Percentiles rank a stretch among this genome's conserved stretches.
These are phyloP conservation scores for Yoshiicerus persimilis DNA, from an alignment of 1,140 invertebrate genomes.

Conservation along the genomic window DNA sequence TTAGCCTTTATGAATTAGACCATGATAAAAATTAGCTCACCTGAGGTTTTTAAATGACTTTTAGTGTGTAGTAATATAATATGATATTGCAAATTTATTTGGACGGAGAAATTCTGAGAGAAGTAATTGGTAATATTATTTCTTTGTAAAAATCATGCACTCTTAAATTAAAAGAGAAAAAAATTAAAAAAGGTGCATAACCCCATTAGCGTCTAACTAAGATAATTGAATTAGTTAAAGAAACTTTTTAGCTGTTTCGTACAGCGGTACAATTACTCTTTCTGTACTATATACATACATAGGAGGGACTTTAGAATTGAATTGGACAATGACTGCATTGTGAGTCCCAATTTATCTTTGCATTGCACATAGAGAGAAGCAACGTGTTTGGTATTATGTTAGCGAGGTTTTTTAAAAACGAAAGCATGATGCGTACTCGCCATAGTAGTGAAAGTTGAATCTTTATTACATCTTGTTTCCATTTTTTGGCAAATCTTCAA, in stretches of 20 bases:
- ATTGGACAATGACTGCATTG: not conserved
- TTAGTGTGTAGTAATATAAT: not conserved
- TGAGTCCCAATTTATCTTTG: not conserved
- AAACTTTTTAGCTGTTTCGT: not conserved
- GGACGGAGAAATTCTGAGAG: not conserved
- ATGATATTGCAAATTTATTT: not conserved
- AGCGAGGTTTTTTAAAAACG: not conserved
- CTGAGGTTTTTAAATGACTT: not conserved
- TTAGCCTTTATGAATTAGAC: not conserved
- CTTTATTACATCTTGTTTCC: slow-evolving; percentile 14
- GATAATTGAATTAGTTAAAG: not conserved
- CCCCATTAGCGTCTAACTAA: not conserved
- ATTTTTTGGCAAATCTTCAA: slow-evolving; percentile 10
- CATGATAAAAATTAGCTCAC: not conserved
- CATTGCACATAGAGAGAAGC: not conserved
- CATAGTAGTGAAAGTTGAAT: not conserved
- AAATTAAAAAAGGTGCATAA: not conserved
- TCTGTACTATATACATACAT: not conserved
- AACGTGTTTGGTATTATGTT: not conserved
- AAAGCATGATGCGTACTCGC: not conserved
- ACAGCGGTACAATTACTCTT: not conserved
- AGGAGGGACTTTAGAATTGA: not conserved
- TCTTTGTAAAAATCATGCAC: not conserved
- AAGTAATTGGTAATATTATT: no score
- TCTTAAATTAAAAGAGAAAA: not conserved